Evolutionary conservation across 2,888 invertebrate species (phyloP).

Genomic region (Xestobium rufovillosum): DNA sequence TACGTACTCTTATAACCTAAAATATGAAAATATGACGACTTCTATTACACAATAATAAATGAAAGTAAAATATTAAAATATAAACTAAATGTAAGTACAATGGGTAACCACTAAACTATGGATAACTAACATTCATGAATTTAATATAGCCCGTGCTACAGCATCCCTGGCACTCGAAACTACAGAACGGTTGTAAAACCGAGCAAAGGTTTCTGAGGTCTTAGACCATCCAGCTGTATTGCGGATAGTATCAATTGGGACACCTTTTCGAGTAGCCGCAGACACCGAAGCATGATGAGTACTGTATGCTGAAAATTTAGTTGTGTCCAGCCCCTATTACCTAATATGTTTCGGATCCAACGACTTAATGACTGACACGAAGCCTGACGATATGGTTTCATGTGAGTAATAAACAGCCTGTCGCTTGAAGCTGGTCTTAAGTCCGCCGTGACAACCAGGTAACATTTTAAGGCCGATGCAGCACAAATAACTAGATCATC

Average conservation of each 20-base stretch:
- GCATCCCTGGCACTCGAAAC: too few relatives aligned
- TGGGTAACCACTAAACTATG: too few relatives aligned
- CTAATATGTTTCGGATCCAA: conserved; percentile 9
- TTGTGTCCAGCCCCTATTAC: conserved; percentile 14
- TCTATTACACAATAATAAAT: too few relatives aligned
- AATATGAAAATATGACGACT: too few relatives aligned
- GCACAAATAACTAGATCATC: conserved; percentile 9
- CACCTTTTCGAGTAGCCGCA: conserved; percentile 17
- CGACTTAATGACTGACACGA: conserved; percentile 9
- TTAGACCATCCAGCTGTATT: conserved; percentile 21
- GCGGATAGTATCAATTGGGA: conserved; percentile 16
- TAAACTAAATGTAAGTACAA: too few relatives aligned
- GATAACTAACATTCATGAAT: too few relatives aligned
- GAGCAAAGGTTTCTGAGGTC: conserved; percentile 18
- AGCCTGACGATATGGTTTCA: conserved; percentile 9
- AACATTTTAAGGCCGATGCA: conserved; percentile 8
- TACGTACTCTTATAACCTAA: too few relatives aligned
- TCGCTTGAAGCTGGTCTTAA: conserved; percentile 7
- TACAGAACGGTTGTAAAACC: conserved; percentile 5
- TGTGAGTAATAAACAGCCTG: conserved; percentile 9
- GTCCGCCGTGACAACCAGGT: conserved; percentile 7
- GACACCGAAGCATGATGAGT: conserved; percentile 21
- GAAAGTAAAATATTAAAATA: too few relatives aligned
- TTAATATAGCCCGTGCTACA: too few relatives aligned
- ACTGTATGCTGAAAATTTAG: conserved; percentile 14